Evolutionary conservation across 2,888 invertebrate genomes (phyloP).

Genomic region (Megastigmus dorsalis): DNA sequence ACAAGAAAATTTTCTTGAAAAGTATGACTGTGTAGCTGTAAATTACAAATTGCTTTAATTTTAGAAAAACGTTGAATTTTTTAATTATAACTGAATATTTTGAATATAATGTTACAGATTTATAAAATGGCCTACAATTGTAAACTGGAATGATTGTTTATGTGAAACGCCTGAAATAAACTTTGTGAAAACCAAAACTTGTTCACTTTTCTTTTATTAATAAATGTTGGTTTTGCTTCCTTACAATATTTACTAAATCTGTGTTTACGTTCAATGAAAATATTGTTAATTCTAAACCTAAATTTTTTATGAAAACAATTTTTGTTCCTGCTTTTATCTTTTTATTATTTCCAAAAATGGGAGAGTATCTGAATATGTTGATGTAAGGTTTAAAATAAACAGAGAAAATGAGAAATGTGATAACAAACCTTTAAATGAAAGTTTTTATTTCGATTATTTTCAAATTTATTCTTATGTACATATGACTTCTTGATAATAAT

Average conservation of each 20-base stretch:
- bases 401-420: not conserved
- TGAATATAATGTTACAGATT: constrained; percentile 53
- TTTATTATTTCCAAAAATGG: too few relatives aligned
- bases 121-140: constrained; percentile 53
- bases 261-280: too few relatives aligned
- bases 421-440: constrained; percentile 12
- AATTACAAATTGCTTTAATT: constrained; percentile 51
- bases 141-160: constrained; percentile 50
- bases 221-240: too few relatives aligned
- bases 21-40: constrained; percentile 53
- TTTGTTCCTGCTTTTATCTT: too few relatives aligned
- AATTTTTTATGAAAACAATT: too few relatives aligned
- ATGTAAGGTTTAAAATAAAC: not conserved
- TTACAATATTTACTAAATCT: too few relatives aligned
- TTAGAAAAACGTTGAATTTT: constrained; percentile 52
- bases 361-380: too few relatives aligned
- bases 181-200: constrained; percentile 48
- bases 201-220: too few relatives aligned
- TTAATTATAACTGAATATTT: constrained; percentile 52
- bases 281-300: too few relatives aligned
- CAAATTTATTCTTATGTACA: constrained; percentile 35
- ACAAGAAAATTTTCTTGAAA: constrained; percentile 49
- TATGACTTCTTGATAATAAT: constrained; percentile 25
- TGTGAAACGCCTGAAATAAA: constrained; percentile 52
- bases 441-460: constrained; percentile 5